Base-by-base conservation (phyloP, 2,797 vertebrate species). In the Tapera naevia region DNA sequence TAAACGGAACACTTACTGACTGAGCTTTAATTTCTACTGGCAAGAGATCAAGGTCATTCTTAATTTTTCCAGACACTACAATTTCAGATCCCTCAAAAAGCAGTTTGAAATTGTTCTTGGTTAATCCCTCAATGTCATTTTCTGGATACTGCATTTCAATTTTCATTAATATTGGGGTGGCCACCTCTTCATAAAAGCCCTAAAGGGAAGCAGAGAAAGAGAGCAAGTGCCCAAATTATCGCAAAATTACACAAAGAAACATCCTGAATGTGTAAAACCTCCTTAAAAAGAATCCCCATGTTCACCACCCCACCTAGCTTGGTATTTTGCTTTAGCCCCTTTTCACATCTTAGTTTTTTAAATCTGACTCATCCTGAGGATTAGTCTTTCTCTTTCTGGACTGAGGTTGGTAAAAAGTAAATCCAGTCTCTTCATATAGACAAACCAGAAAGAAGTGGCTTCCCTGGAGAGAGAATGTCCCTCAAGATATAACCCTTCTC, bases 141-240 rank as follows among this genome's bases (percentile, higher is more conserved):
- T 95, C 96, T 18, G 98, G 98, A 94, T 99, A 99, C 54, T 96
- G 95, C 70, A 99, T 93, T 88, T 98, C 94, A 80, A 99, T 98
- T 3, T 97, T 93, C 30, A 82, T 97, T 54, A 99, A 97, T 95
- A 98, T 91, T 12, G 99, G 98, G 39, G 95, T 98, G 89, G 99
- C 97, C 73, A 99, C 98, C 80, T 99, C 99, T 7, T 98, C 95
- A 85, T 98, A 99, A 97, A 99, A 99, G 95, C 98, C 98, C 99
- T 99, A 43, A 65, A 72, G 86, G 62, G 30, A 96, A 66, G 19
- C 23, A 95, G 15, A 58, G 33, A 62, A 21, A 70, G 25, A 87
- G 46, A 79, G 62, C 39, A 41, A 41, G 39, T 10, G 39, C 39
- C 14, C 4, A 76, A 61, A 60, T 43, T 17, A 58, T 24, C 46